Base-by-base conservation (phyloP, 1,140 invertebrate genomes). In the Leptinotarsa texana region DNA sequence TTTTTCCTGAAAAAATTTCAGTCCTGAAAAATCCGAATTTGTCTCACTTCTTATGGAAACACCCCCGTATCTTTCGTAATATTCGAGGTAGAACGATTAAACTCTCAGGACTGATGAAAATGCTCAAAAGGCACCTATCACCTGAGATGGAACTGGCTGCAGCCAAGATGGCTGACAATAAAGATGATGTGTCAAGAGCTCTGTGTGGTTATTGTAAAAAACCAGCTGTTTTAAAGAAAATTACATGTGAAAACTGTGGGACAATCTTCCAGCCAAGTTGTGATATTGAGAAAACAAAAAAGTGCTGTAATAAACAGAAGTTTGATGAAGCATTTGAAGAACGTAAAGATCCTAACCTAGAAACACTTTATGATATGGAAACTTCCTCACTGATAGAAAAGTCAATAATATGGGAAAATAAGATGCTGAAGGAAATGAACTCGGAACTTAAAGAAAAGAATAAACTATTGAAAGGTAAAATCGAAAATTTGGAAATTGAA, bases 341-440 rank as follows among this genome's bases (percentile, higher is more conserved):
- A n/a, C 1, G 2, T n/a, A 21, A 18, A 57, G 17, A 57, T 57
- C 0, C 13, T 57, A 13, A 57, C 15, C 49, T 17, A 57, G 15
- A 1, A 57, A 57, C 49, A 57, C 49, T 57, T 57, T 13, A 57
- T 57, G 11, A 57, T 57, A 57, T 65, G 63, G 63, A 65, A 65
- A 65, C 63, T 65, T 65, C 63, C 21, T 65, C 63, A n/a, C 21
- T 21, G 18, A 65, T 21, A 1, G 63, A 65, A 21, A 65, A 21
- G 2, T 62, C 13, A 65, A 65, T 65, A 65, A 65, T 65, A 3
- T 65, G 63, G 63, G 21, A 65, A 65, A 65, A 65, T 65, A 65
- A 65, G 63, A 65, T 65, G 24, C 63, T 65, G 63, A 65, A 65
- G 0, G 21, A 65, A 24, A 8, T 65, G 0, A 65, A 65, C 8